Conservation (phyloP, 2,797 vertebrate genomes). For the Coranthus polyacanthus region DNA sequence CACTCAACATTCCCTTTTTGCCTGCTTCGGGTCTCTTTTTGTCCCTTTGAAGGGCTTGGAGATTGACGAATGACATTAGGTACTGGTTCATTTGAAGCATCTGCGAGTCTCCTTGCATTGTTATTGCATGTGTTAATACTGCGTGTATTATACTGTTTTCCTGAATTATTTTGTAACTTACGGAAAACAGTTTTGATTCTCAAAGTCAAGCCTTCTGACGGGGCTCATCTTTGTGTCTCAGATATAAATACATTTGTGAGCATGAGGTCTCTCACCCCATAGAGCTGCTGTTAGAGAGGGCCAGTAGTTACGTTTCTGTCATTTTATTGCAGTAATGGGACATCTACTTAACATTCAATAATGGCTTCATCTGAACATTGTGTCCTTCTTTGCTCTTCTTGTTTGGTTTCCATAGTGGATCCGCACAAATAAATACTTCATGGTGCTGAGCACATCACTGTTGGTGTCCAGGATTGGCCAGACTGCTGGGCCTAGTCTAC, state of each 20-base stretch:
- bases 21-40: conserved; percentile 22
- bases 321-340: background rate
- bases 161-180: conserved; percentile 8
- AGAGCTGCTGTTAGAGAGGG: no score
- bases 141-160: conserved; percentile 10
- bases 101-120: conserved; percentile 15
- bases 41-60: conserved; percentile 18
- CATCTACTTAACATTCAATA: conserved; percentile 12
- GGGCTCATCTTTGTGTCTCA: no score
- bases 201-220: background rate
- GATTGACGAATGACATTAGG: conserved; percentile 26
- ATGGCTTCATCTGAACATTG: conserved; percentile 33
- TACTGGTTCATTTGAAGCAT: conserved; percentile 32
- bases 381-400: conserved; percentile 17
- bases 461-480: conserved; percentile 56
- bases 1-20: conserved; percentile 27
- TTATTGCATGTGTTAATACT: conserved; percentile 9
- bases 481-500: conserved; percentile 37
- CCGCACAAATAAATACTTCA: conserved; percentile 39
- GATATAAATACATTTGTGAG: no score
- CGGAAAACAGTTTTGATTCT: background rate
- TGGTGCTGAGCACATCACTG: conserved; percentile 44
- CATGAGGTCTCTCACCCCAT: background rate
- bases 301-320: background rate
- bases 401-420: conserved; percentile 65